Conservation (phyloP, 2,888 invertebrate genomes). For the Drosophila lacicola region DNA sequence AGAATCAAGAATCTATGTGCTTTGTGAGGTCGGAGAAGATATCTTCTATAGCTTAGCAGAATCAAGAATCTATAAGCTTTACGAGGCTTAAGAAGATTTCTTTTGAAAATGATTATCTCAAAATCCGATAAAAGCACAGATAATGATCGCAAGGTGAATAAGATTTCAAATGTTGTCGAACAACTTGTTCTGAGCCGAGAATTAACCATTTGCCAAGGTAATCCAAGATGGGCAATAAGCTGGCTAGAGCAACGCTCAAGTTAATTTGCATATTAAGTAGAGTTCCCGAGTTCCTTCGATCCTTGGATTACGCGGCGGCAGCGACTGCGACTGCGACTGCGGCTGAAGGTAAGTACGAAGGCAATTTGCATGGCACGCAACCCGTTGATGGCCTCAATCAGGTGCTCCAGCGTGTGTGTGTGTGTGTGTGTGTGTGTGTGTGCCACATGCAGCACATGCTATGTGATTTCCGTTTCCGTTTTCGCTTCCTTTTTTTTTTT, state of each 20-base stretch:
- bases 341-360: slow-evolving; percentile 29
- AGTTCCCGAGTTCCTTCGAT: neutral
- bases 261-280: neutral
- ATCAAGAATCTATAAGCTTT: too few relatives aligned
- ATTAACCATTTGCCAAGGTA: neutral
- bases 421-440: slow-evolving; percentile 9
- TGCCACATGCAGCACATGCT: slow-evolving; percentile 43
- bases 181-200: too few relatives aligned
- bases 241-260: neutral
- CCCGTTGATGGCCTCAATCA: slow-evolving; percentile 39
- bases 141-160: too few relatives aligned
- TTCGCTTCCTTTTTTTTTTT: slow-evolving; percentile 15
- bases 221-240: neutral
- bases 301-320: slow-evolving; percentile 7
- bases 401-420: neutral
- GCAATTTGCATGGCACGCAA: slow-evolving; percentile 56
- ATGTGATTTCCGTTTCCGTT: slow-evolving; percentile 63
- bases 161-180: too few relatives aligned
- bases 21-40: too few relatives aligned
- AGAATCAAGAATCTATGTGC: too few relatives aligned
- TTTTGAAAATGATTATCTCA: too few relatives aligned
- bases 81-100: too few relatives aligned
- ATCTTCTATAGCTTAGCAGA: too few relatives aligned
- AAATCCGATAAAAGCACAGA: too few relatives aligned
- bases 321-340: slow-evolving; percentile 7